Base-by-base conservation (phyloP, 2,888 invertebrate species). In the Rhogogaster chlorosoma region DNA sequence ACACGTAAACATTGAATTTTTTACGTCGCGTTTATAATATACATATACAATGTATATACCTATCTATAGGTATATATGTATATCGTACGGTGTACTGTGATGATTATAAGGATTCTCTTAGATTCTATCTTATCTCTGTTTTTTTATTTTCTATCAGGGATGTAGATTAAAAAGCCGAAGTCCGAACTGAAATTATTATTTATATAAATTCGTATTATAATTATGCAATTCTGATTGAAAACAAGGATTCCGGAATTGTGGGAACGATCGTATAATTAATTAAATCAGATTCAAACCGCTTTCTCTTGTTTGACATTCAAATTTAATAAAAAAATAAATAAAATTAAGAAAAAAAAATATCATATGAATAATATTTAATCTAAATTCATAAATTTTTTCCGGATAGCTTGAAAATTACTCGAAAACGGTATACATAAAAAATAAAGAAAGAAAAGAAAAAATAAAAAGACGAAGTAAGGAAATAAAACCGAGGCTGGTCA, bases 1-100 rank as follows among this genome's bases (percentile, higher is more conserved):
- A 73, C 15, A n/a, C 26, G 18, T 5, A 26, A 75, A 75, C 45
- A 49, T 75, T 45, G 6, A 18, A 38, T 71, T 71, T 49, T 26
- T 29, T 75, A 45, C 42, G 45, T 73, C 42, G 42, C 73, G 26
- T 42, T 38, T 73, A 42, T 42, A 73, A 42, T 26, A 26, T n/a
- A 53, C 53, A 64, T 64, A 64, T 64, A 22, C 26, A 61, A 61
- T 26, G 26, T 61, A 61, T 61, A 61, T 26, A 22, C 26, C 7
- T 61, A 22, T 57, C 15, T 45, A 36, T 64, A 12, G 26, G 7
- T 64, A 26, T 29, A 64, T 64, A 38, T 71, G 22, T 71, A 22
- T 71, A 36, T 36, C 22, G 71, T 71, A 71, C 42, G 42, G 26
- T 45, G 73, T 73, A 22, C 26, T 42, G 73, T 73, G 73, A 73